Evolutionary conservation across 2,797 vertebrate genomes (phyloP).

Genomic region (Odontamblyopus lacepedii): DNA sequence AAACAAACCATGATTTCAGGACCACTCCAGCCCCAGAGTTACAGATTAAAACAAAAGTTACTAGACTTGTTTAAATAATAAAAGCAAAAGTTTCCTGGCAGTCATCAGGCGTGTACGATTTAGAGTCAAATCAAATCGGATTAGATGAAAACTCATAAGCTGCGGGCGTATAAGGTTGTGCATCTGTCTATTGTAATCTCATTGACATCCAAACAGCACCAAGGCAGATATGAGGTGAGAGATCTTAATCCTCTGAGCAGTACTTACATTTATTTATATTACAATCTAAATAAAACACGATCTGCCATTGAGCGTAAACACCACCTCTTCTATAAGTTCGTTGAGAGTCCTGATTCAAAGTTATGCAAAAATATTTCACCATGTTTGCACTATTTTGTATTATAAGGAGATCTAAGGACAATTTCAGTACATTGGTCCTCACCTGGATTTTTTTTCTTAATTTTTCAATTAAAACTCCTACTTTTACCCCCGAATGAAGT

Average conservation of each 20-base stretch:
- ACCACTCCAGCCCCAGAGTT: no score
- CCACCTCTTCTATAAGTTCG: neutral
- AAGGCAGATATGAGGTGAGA: constrained; percentile 42
- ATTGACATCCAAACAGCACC: constrained; percentile 32
- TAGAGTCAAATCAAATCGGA: neutral
- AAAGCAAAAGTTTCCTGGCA: neutral
- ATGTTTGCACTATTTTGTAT: neutral
- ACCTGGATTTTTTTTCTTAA: no score
- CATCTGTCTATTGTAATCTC: constrained; percentile 32
- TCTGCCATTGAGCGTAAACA: constrained; percentile 21
- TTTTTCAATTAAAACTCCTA: no score
- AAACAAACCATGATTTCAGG: neutral
- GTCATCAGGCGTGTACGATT: neutral
- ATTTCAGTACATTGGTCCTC: no score
- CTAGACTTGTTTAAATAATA: neutral
- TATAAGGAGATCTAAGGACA: no score
- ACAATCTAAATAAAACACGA: constrained; percentile 34
- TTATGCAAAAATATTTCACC: neutral
- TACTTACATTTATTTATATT: constrained; percentile 24
- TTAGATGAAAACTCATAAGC: constrained; percentile 7
- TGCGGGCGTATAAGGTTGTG: constrained; percentile 5
- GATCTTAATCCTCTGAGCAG: constrained; percentile 36
- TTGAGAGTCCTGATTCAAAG: neutral
- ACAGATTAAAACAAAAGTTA: neutral
- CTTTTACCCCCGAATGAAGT: no score